Percentiles rank a stretch among this genome's conserved stretches.
phyloP scores from a whole-genome alignment of 2,113 vertebrate species.

The Dipodomys merriami region DNA sequence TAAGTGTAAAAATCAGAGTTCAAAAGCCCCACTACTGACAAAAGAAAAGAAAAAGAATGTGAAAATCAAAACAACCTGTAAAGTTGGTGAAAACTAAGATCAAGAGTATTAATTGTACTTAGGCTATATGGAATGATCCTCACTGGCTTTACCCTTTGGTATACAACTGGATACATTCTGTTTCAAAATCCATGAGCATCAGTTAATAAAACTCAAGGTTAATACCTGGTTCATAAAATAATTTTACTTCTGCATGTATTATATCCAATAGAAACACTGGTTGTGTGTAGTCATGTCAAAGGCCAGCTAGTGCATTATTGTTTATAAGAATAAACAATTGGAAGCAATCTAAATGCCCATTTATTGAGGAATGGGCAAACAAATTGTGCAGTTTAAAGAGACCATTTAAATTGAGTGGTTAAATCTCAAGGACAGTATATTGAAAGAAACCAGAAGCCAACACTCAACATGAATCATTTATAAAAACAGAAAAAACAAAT shows the following conservation, averaged over 20 bases:
- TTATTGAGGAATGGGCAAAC: conserved; percentile 4
- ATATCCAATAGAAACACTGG: background rate
- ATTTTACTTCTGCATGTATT: background rate
- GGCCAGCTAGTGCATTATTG: background rate
- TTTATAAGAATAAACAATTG: background rate
- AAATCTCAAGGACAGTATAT: conserved; percentile 8
- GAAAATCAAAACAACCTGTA: background rate
- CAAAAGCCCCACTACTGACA: no score
- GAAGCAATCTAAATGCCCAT: background rate
- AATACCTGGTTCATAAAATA: background rate
- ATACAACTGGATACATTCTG: background rate
- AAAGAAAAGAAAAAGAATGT: no score
- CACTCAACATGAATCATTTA: conserved; percentile 33
- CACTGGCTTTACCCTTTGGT: background rate
- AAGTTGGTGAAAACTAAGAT: background rate
- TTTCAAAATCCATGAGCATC: background rate
- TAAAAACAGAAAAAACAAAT: conserved; percentile 17
- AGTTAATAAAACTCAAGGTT: conserved; percentile 15
- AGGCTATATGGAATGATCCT: background rate
- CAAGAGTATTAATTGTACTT: background rate
- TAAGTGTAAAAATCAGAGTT: no score
- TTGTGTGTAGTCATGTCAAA: background rate
- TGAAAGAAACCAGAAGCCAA: conserved; percentile 29
- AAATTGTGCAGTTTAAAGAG: conserved; percentile 24
- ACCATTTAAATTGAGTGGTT: background rate